These are phyloP conservation scores for Cyprinodon variegatus DNA, from an alignment of 2,113 vertebrate species.

Conservation along the genomic window DNA sequence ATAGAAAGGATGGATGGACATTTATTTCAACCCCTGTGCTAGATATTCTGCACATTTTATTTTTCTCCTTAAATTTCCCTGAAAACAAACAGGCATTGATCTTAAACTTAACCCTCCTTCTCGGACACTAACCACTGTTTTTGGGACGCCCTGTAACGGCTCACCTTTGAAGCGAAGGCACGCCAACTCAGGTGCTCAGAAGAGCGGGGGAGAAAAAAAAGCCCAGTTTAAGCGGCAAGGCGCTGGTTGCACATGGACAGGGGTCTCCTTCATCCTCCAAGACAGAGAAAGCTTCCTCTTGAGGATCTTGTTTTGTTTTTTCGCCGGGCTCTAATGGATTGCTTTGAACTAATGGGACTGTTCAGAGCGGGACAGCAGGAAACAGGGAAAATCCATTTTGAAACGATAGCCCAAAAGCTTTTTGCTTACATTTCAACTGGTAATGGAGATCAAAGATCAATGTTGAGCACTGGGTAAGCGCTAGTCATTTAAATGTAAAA, in stretches of 20 bases:
- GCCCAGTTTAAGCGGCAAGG: conserved; percentile 11
- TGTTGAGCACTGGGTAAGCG: conserved; percentile 18
- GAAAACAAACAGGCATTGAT: background rate
- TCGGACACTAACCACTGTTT: conserved; percentile 37
- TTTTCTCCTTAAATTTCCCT: background rate
- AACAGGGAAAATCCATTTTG: conserved; percentile 67
- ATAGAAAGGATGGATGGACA: background rate
- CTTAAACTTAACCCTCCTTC: conserved; percentile 4
- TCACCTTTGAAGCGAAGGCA: conserved; percentile 48
- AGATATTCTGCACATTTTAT: no score
- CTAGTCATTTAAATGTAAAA: conserved; percentile 29
- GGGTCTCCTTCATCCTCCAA: conserved; percentile 61
- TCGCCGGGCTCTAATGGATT: conserved; percentile 53
- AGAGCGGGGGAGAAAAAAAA: background rate
- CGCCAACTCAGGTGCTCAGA: conserved; percentile 35
- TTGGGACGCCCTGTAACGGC: conserved; percentile 19
- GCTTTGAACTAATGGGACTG: conserved; percentile 60
- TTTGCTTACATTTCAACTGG: conserved; percentile 53
- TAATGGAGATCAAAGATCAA: conserved; percentile 61
- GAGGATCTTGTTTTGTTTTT: conserved; percentile 62
- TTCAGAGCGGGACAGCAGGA: conserved; percentile 53
- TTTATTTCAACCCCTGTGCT: no score
- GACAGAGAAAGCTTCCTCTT: conserved; percentile 44
- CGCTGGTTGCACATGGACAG: conserved; percentile 72
- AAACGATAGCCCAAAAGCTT: conserved; percentile 52